phyloP scores from a whole-genome alignment of 2,888 invertebrate species.

The Orthonevra nobilis region DNA sequence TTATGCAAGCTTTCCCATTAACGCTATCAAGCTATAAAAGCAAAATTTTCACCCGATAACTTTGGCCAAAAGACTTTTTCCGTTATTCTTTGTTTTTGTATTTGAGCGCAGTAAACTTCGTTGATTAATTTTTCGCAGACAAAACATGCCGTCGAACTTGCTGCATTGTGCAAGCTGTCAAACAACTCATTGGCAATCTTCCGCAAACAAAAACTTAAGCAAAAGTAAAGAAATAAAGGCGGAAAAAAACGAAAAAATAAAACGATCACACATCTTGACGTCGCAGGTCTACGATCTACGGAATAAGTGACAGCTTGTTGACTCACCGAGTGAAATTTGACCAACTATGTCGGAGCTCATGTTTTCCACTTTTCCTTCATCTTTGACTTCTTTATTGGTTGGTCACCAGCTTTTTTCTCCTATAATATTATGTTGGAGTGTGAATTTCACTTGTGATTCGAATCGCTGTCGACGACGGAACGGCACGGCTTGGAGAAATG shows the following conservation, averaged over 20 bases:
- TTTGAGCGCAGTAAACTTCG: no score
- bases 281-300: constrained; percentile 55
- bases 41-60: no score
- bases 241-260: no score
- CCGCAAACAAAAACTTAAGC: constrained; percentile 19
- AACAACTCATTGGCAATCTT: constrained; percentile 19
- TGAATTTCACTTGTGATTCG: constrained; percentile 23
- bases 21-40: no score
- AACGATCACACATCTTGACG: background rate
- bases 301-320: constrained; percentile 41
- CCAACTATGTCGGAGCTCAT: constrained; percentile 13
- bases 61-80: no score
- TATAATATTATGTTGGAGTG: constrained; percentile 15
- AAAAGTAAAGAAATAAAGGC: constrained; percentile 4
- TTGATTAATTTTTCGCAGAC: no score
- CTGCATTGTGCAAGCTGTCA: constrained; percentile 15
- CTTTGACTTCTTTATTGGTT: no score
- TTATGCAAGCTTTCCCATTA: no score
- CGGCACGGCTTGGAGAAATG: no score
- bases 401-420: no score
- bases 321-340: constrained; percentile 57
- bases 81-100: no score
- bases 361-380: background rate
- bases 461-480: background rate
- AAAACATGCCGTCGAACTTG: no score